Evolutionary conservation across 2,113 vertebrate species (phyloP).

Genomic region (Clarias magur): DNA sequence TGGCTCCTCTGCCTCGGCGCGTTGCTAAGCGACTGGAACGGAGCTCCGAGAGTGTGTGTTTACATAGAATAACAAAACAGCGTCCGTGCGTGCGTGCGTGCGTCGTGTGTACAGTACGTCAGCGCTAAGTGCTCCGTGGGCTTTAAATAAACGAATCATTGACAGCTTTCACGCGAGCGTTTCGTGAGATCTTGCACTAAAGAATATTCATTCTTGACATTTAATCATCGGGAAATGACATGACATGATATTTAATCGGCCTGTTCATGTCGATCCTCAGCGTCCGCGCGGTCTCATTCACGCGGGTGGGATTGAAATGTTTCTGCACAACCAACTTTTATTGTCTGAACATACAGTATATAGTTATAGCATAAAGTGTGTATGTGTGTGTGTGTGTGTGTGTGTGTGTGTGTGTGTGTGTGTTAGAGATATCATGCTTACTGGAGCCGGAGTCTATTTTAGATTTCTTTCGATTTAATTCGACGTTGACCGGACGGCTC

Average conservation of each 20-base stretch:
- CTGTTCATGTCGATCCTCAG: not conserved
- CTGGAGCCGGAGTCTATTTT: not conserved
- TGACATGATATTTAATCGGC: not conserved
- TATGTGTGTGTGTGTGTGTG: not conserved
- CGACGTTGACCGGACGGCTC: not conserved
- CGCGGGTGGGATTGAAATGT: not conserved
- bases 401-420: not conserved
- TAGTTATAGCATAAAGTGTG: not conserved
- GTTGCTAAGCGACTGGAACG: slow-evolving; percentile 65
- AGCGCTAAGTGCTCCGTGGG: not conserved
- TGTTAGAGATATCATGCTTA: not conserved
- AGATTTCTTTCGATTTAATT: not conserved
- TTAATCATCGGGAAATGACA: not conserved
- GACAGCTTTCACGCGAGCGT: not conserved
- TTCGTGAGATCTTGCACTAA: not conserved
- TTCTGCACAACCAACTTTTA: not conserved
- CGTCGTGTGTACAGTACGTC: not conserved
- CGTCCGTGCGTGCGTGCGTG: not conserved
- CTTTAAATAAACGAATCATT: slow-evolving; percentile 5
- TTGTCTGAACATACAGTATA: not conserved
- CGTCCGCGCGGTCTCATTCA: not conserved
- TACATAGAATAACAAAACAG: slow-evolving; percentile 52
- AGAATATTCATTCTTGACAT: not conserved
- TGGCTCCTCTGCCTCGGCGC: slow-evolving; percentile 36
- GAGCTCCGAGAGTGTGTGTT: slow-evolving; percentile 45